A percentile compares a stretch with the other conserved stretches of the same genome.
Conservation (phyloP, 2,888 invertebrate species). For the Cephus nigrinus region DNA sequence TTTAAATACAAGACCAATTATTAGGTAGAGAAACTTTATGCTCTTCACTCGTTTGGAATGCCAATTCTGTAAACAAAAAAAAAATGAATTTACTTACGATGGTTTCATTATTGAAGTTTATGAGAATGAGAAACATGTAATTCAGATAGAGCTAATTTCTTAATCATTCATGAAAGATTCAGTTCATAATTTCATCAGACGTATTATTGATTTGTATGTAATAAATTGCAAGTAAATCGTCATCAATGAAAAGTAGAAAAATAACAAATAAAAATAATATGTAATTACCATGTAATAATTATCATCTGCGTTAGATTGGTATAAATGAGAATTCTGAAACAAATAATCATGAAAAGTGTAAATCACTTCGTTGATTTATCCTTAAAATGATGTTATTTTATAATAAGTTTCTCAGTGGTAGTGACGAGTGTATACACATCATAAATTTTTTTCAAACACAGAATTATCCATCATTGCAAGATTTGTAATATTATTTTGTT, state of each 20-base stretch:
- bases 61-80: neutral
- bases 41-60: neutral
- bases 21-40: neutral
- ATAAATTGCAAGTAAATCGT: neutral
- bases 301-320: neutral
- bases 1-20: neutral
- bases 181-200: slow-evolving; percentile 36
- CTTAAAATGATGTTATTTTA: slow-evolving; percentile 1
- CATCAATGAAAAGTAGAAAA: neutral
- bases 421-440: slow-evolving; percentile 57
- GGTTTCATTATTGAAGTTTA: neutral
- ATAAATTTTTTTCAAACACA: slow-evolving; percentile 42
- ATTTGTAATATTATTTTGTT: neutral
- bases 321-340: neutral
- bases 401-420: slow-evolving; percentile 52
- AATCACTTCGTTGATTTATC: slow-evolving; percentile 8
- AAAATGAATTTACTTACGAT: neutral
- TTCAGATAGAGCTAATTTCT: slow-evolving; percentile 61
- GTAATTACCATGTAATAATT: neutral
- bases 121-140: neutral
- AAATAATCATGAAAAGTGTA: neutral
- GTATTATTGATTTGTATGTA: neutral
- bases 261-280: neutral
- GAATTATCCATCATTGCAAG: slow-evolving; percentile 41
- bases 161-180: slow-evolving; percentile 51